Conservation (phyloP, 2,113 vertebrate species). For the Dryoscopus gambensis region DNA sequence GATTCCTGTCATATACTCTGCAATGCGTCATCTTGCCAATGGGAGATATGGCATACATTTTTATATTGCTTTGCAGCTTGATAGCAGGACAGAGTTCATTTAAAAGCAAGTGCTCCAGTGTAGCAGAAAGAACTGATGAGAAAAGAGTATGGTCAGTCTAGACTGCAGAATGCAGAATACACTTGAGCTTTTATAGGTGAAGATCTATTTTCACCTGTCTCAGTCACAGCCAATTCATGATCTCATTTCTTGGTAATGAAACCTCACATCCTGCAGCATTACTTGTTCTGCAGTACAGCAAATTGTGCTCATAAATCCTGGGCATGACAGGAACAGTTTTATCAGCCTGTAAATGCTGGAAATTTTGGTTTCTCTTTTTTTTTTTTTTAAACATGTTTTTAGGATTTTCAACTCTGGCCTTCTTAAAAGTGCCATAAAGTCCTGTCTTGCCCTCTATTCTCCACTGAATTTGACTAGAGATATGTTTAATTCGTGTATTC, state of each 20-base stretch:
- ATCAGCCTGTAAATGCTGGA: neutral
- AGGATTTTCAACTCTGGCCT: neutral
- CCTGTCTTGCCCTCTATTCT: neutral
- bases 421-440: neutral
- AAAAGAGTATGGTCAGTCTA: conserved; percentile 1
- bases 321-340: neutral
- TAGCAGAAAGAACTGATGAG: conserved; percentile 5
- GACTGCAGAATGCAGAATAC: neutral
- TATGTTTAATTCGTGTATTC: neutral
- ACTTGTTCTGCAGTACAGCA: conserved; percentile 6
- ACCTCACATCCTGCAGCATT: conserved; percentile 15
- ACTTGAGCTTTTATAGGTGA: neutral
- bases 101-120: neutral
- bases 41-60: conserved; percentile 15
- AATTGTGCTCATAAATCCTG: conserved; percentile 8
- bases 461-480: neutral
- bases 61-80: neutral
- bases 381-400: neutral
- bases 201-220: conserved; percentile 47
- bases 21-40: conserved; percentile 37
- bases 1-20: conserved; percentile 57
- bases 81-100: neutral
- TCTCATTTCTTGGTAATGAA: conserved; percentile 35
- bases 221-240: conserved; percentile 25
- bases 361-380: neutral